Evolutionary conservation across 2,797 vertebrate genomes (phyloP).

Genomic region (Platyrinchus mystaceus): DNA sequence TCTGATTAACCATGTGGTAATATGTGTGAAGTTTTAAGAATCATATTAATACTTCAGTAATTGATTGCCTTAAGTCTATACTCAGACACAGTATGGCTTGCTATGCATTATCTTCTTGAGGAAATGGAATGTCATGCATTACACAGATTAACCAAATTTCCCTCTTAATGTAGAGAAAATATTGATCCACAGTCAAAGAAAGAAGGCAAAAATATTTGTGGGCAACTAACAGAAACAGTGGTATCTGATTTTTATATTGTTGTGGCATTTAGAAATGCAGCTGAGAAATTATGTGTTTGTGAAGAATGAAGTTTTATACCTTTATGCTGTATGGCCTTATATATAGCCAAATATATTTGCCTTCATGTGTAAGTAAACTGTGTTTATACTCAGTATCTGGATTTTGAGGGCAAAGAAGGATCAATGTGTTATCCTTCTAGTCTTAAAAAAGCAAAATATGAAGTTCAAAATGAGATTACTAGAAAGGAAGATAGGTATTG

Average conservation of each 20-base stretch:
- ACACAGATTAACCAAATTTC: slow-evolving; percentile 15
- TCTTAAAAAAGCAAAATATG: neutral
- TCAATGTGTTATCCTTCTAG: neutral
- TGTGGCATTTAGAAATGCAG: neutral
- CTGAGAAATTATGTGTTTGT: neutral
- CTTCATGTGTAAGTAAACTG: neutral
- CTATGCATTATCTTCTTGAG: neutral
- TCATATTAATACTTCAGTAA: slow-evolving; percentile 12
- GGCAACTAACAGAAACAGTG: neutral
- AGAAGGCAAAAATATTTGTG: neutral
- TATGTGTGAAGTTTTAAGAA: neutral
- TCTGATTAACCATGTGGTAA: neutral
- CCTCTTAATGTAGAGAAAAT: neutral
- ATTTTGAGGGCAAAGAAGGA: neutral
- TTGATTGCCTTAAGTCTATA: neutral
- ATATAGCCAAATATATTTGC: neutral
- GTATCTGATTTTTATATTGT: neutral
- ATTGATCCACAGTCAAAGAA: neutral
- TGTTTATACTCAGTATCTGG: neutral
- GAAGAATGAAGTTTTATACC: neutral
- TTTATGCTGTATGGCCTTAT: neutral
- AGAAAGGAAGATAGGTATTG: neutral
- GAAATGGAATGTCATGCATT: neutral
- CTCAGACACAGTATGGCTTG: neutral
- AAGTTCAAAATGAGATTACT: neutral